Conservation (phyloP, 2,113 vertebrate species). For the Gymnobelideus leadbeateri region DNA sequence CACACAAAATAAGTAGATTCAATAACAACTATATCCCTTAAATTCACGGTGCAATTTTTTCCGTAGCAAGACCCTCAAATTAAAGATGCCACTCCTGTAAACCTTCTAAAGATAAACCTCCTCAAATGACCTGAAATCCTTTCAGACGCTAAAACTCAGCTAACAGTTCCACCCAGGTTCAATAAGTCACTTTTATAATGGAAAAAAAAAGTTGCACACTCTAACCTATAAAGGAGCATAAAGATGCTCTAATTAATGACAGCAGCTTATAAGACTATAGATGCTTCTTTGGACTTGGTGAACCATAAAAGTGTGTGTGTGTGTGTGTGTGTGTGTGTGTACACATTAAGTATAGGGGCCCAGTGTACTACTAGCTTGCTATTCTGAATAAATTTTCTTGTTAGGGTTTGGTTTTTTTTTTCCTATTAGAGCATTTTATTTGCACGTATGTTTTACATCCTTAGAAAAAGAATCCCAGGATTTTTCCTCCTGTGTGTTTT, state of each 20-base stretch:
- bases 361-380: background rate
- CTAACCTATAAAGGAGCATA: conserved; percentile 75
- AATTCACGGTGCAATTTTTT: background rate
- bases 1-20: background rate
- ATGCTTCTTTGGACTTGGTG: conserved; percentile 61
- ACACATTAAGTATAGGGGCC: background rate
- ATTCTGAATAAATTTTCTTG: background rate
- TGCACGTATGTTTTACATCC: no score
- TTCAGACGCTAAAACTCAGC: conserved; percentile 73
- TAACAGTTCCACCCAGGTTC: conserved; percentile 72
- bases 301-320: conserved; percentile 5
- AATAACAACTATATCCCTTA: background rate
- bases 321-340: no score
- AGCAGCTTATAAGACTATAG: conserved; percentile 62
- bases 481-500: no score
- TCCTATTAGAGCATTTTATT: background rate
- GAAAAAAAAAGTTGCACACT: conserved; percentile 77
- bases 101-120: conserved; percentile 68
- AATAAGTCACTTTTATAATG: conserved; percentile 74
- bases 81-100: background rate
- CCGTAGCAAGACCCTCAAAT: background rate
- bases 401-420: background rate
- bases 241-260: conserved; percentile 79
- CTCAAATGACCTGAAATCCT: conserved; percentile 73
- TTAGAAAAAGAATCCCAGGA: no score